Evolutionary conservation across 2,888 invertebrate genomes (phyloP).

Genomic region (Lysandra coridon): DNA sequence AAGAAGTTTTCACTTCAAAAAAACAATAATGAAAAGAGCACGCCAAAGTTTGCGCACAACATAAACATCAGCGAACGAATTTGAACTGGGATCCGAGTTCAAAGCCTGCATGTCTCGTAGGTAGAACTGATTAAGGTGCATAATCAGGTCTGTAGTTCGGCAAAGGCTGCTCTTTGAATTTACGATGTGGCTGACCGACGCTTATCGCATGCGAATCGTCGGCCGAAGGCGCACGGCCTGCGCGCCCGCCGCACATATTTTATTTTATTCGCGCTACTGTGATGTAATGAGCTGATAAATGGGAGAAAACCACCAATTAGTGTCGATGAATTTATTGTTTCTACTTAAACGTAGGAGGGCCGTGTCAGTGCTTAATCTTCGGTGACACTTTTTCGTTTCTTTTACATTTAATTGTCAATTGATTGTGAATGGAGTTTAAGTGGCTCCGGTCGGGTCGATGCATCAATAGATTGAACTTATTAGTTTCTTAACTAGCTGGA

Average conservation of each 20-base stretch:
- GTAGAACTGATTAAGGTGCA: constrained; percentile 72
- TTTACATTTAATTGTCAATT: constrained; percentile 65
- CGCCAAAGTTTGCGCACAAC: constrained; percentile 22
- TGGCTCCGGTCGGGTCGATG: constrained; percentile 23
- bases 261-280: constrained; percentile 81
- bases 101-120: constrained; percentile 40
- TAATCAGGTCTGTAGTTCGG: constrained; percentile 79
- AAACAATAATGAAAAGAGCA: not conserved
- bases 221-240: constrained; percentile 73
- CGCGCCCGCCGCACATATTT: constrained; percentile 78
- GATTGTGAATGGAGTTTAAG: constrained; percentile 35
- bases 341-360: constrained; percentile 80
- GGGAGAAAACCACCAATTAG: constrained; percentile 81
- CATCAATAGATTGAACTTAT: constrained; percentile 13
- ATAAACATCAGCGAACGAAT: constrained; percentile 2
- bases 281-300: constrained; percentile 82
- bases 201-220: constrained; percentile 80
- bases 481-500: constrained; percentile 2
- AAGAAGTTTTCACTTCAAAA: not conserved
- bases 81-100: constrained; percentile 29
- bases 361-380: constrained; percentile 70
- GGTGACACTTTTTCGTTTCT: constrained; percentile 68
- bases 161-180: constrained; percentile 77
- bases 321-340: constrained; percentile 81
- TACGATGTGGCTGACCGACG: constrained; percentile 79